Evolutionary conservation across 2,113 vertebrate genomes (phyloP).

Genomic region (Egretta garzetta): DNA sequence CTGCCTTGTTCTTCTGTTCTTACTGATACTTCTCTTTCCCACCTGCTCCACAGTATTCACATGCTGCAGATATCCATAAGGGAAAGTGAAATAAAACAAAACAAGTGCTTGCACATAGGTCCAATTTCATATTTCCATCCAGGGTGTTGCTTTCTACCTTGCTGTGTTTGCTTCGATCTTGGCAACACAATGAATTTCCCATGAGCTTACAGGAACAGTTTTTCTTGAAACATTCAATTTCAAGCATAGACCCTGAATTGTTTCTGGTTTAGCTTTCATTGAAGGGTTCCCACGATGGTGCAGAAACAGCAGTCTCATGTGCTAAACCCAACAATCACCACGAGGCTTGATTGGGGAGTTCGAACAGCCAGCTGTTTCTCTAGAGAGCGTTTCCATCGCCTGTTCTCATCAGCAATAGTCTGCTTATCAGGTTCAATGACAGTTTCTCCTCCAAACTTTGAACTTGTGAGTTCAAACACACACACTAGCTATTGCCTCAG

Average conservation of each 20-base stretch:
- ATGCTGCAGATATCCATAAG: not conserved
- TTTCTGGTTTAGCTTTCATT: not conserved
- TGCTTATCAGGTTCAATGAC: not conserved
- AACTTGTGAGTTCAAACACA: not conserved
- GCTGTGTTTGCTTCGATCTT: not conserved
- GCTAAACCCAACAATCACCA: not conserved
- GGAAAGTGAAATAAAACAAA: not conserved
- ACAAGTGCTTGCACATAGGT: not conserved
- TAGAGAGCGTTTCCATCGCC: not conserved
- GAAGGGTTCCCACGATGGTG: fast-evolving
- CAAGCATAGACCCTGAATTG: not conserved
- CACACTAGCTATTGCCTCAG: not conserved
- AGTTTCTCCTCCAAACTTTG: not conserved
- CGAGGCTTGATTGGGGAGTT: not conserved
- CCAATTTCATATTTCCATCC: not conserved
- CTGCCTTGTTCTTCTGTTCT: not conserved
- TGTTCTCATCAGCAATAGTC: not conserved
- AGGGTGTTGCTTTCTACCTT: not conserved
- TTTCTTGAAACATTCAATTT: not conserved
- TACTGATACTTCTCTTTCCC: not conserved
- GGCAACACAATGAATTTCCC: not conserved
- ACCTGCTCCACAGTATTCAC: not conserved
- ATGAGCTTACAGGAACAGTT: not conserved
- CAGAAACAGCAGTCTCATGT: not conserved
- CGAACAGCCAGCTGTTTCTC: fast-evolving